phyloP scores from a whole-genome alignment of 2,888 invertebrate genomes.

The Mechanitis mazaeus region DNA sequence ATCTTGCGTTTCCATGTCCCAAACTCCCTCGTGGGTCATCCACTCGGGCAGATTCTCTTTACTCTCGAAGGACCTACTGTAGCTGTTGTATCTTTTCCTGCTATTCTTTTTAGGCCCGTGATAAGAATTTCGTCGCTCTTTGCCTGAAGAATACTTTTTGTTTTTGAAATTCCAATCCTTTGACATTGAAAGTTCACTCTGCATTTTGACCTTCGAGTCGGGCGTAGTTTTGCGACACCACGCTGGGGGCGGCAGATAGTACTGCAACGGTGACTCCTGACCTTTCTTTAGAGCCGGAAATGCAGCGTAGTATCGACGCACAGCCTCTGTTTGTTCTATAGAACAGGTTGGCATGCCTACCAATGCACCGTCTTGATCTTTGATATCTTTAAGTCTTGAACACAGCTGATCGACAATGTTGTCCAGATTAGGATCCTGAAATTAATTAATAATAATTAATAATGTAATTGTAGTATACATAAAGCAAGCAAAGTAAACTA shows the following conservation, averaged over 20 bases:
- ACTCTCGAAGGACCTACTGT: conserved; percentile 64
- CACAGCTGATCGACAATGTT: conserved; percentile 89
- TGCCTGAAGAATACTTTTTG: conserved; percentile 56
- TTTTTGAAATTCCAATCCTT: conserved; percentile 61
- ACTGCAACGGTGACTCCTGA: conserved; percentile 61
- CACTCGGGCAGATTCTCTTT: conserved; percentile 73
- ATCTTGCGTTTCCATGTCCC: conserved; percentile 72
- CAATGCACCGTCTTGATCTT: conserved; percentile 60
- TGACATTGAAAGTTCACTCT: conserved; percentile 54
- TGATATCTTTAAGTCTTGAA: conserved; percentile 84
- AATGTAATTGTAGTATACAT: not conserved
- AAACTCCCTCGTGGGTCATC: conserved; percentile 72
- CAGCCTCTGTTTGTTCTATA: conserved; percentile 78
- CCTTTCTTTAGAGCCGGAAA: conserved; percentile 82
- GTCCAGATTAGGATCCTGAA: conserved; percentile 88
- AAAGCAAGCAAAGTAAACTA: not conserved
- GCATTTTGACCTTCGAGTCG: conserved; percentile 59
- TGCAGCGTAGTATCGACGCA: conserved; percentile 85
- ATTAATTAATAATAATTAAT: conserved; percentile 25
- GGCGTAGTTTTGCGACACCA: conserved; percentile 59
- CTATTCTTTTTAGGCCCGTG: conserved; percentile 58
- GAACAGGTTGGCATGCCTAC: conserved; percentile 75
- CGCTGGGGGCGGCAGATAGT: conserved; percentile 65
- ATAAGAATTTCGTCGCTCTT: conserved; percentile 66
- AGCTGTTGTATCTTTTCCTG: conserved; percentile 61